Evolutionary conservation across 2,113 vertebrate genomes (phyloP).

Genomic region (Ceuthmochares aereus): DNA sequence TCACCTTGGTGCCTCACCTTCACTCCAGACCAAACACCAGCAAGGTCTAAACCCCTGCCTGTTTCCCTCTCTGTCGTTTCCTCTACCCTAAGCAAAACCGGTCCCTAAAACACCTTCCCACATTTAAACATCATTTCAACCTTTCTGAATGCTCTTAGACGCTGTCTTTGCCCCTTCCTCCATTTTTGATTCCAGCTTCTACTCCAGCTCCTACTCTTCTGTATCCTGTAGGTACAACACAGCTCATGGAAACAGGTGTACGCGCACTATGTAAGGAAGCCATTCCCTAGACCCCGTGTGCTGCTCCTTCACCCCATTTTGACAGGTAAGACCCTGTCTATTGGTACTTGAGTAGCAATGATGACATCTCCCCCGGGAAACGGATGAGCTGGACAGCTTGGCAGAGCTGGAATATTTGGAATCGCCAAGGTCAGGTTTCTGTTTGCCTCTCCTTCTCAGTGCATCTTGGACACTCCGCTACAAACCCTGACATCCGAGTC

Average conservation of each 20-base stretch:
- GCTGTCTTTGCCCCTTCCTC: background rate
- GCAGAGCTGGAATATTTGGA: background rate
- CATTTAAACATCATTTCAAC: background rate
- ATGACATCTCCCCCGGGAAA: background rate
- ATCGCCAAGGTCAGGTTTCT: background rate
- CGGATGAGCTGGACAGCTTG: accelerated
- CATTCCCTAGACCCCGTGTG: background rate
- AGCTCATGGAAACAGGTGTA: background rate
- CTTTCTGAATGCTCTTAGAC: background rate
- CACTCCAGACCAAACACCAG: background rate
- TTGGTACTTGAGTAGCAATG: background rate
- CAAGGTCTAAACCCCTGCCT: background rate
- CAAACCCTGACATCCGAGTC: background rate
- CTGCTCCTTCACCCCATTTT: background rate
- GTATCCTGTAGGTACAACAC: accelerated
- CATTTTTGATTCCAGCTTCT: background rate
- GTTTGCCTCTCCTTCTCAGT: background rate
- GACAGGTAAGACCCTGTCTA: background rate
- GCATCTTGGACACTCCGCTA: accelerated
- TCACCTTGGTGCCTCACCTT: background rate
- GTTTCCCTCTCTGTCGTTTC: background rate
- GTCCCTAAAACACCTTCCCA: background rate
- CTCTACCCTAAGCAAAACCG: background rate
- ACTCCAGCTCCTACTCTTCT: background rate
- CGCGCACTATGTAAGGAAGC: accelerated